phyloP scores from a whole-genome alignment of 2,797 vertebrate species.

The Meda fulgida region DNA sequence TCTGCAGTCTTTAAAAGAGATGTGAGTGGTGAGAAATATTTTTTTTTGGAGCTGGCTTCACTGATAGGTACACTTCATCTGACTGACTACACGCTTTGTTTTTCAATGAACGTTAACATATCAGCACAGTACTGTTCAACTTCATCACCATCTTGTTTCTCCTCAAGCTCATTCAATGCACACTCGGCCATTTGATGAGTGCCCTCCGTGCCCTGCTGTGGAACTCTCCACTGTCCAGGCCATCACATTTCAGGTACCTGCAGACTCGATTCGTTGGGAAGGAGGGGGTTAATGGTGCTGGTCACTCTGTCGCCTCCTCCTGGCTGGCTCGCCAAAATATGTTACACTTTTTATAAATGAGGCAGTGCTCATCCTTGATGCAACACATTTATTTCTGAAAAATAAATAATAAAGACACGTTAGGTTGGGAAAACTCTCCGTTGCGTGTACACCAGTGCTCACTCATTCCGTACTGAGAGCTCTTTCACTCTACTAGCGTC shows the following conservation, averaged over 20 bases:
- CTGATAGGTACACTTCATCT: too few relatives aligned
- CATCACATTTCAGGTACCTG: slow-evolving; percentile 26
- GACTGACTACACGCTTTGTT: neutral
- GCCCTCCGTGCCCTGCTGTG: neutral
- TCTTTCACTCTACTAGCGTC: too few relatives aligned
- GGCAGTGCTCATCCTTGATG: too few relatives aligned
- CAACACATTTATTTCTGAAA: too few relatives aligned
- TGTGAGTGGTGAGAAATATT: neutral
- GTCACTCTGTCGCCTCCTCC: neutral
- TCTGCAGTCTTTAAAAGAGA: neutral
- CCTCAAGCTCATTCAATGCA: neutral
- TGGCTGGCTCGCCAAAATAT: too few relatives aligned
- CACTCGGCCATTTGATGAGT: slow-evolving; percentile 25
- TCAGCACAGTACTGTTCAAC: neutral
- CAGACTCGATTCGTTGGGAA: slow-evolving; percentile 9
- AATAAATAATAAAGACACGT: too few relatives aligned
- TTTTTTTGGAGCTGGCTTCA: neutral
- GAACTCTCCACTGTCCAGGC: slow-evolving; percentile 33
- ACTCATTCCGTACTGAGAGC: too few relatives aligned
- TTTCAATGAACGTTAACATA: neutral
- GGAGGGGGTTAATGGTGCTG: neutral
- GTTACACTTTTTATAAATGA: too few relatives aligned
- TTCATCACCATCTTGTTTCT: neutral
- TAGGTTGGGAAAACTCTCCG: too few relatives aligned
- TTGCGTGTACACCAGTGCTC: too few relatives aligned